phyloP scores from a whole-genome alignment of 1,140 invertebrate species.

The Brachionus plicatilis region DNA sequence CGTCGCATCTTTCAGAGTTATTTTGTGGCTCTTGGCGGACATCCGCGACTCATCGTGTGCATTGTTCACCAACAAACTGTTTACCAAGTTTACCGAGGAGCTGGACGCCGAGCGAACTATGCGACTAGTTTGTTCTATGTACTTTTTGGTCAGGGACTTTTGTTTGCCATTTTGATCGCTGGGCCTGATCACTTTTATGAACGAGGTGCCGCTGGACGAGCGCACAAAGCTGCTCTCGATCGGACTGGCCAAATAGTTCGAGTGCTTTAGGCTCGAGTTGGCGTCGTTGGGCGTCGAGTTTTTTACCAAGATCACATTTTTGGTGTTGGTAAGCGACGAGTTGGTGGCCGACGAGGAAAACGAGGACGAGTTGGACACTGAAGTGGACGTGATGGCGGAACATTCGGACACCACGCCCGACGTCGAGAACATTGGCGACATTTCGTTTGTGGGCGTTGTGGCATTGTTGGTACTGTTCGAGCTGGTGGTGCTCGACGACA shows the following conservation, averaged over 20 bases:
- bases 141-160: background rate
- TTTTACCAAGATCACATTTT: constrained; percentile 18
- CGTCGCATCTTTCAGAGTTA: background rate
- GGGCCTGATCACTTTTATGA: constrained; percentile 8
- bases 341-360: background rate
- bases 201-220: background rate
- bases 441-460: background rate
- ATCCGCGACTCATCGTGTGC: background rate
- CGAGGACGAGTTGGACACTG: constrained; percentile 12
- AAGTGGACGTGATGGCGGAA: background rate
- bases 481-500: background rate
- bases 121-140: constrained; percentile 27
- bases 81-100: background rate
- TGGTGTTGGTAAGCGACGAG: background rate
- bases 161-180: background rate
- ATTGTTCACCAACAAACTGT: background rate
- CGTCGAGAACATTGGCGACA: background rate
- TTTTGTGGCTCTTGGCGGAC: background rate
- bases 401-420: background rate
- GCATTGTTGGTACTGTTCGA: background rate
- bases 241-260: background rate
- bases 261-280: background rate
- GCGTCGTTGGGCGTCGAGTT: background rate
- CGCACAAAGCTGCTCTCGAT: background rate
- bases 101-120: constrained; percentile 9